A percentile compares a stretch with the other conserved stretches of the same genome.
These are phyloP conservation scores for Chamaetylas fuelleborni DNA, from an alignment of 2,113 vertebrate species.

Conservation along the genomic window DNA sequence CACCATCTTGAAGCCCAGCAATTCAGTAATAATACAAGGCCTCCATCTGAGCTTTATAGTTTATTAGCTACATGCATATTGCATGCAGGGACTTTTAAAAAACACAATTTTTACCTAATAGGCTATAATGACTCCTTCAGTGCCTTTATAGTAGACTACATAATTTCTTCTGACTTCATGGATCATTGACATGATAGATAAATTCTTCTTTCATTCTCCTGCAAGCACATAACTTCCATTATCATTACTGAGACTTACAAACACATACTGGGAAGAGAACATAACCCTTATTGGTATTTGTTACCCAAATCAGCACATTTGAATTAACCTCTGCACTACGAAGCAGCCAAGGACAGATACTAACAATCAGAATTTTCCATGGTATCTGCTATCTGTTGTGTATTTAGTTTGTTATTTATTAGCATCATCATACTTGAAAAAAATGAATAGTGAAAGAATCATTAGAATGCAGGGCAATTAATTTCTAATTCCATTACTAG, in stretches of 20 bases:
- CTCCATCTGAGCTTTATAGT: neutral
- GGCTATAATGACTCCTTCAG: constrained; percentile 48
- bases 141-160: neutral
- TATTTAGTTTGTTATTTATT: constrained; percentile 47
- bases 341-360: neutral
- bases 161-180: constrained; percentile 63
- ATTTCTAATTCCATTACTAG: constrained; percentile 4
- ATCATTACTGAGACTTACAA: constrained; percentile 54
- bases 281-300: constrained; percentile 31
- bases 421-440: neutral
- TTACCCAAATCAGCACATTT: constrained; percentile 15
- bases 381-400: neutral
- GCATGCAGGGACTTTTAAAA: constrained; percentile 27
- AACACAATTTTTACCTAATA: constrained; percentile 63
- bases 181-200: constrained; percentile 63
- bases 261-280: constrained; percentile 54
- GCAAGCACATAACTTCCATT: constrained; percentile 59
- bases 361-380: neutral
- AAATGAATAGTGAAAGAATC: neutral
- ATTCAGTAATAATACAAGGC: neutral
- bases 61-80: constrained; percentile 29
- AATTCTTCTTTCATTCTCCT: constrained; percentile 29
- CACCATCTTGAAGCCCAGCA: neutral
- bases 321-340: neutral
- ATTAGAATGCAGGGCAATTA: neutral